These are phyloP conservation scores for Falcaria lacertinaria DNA, from an alignment of 2,888 invertebrate species.

Conservation along the genomic window DNA sequence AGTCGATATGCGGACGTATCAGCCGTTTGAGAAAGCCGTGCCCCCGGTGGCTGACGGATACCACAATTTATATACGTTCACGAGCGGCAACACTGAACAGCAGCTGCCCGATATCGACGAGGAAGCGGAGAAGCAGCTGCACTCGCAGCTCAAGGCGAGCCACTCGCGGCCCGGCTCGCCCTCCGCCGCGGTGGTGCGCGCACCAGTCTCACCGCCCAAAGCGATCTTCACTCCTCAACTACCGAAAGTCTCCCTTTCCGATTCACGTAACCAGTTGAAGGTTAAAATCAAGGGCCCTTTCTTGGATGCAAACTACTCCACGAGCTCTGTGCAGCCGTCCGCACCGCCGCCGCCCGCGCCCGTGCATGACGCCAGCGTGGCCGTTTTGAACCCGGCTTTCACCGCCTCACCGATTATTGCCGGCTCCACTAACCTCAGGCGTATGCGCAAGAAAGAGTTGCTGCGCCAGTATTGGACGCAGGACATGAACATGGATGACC, in stretches of 20 bases:
- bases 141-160: slow-evolving; percentile 82
- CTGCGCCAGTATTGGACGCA: slow-evolving; percentile 89
- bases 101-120: slow-evolving; percentile 87
- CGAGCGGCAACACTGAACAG: slow-evolving; percentile 84
- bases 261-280: slow-evolving; percentile 91
- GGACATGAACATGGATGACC: slow-evolving; percentile 92
- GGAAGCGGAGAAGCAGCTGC: slow-evolving; percentile 87
- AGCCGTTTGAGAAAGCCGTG: slow-evolving; percentile 79
- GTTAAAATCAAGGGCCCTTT: slow-evolving; percentile 95
- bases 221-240: slow-evolving; percentile 45
- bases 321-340: slow-evolving; percentile 79
- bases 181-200: slow-evolving; percentile 24
- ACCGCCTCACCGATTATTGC: slow-evolving; percentile 67
- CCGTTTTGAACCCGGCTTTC: slow-evolving; percentile 55
- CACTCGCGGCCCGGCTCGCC: slow-evolving; percentile 59
- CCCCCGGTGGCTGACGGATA: slow-evolving; percentile 80
- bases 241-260: slow-evolving; percentile 87
- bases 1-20: slow-evolving; percentile 94
- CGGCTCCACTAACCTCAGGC: slow-evolving; percentile 87
- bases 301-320: slow-evolving; percentile 86
- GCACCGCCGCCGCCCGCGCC: slow-evolving; percentile 70
- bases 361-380: slow-evolving; percentile 51
- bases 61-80: slow-evolving; percentile 83
- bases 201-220: slow-evolving; percentile 36
- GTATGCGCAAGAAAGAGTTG: slow-evolving; percentile 94